Base-by-base conservation (phyloP, 2,888 invertebrate species). In the Lysandra bellargus region DNA sequence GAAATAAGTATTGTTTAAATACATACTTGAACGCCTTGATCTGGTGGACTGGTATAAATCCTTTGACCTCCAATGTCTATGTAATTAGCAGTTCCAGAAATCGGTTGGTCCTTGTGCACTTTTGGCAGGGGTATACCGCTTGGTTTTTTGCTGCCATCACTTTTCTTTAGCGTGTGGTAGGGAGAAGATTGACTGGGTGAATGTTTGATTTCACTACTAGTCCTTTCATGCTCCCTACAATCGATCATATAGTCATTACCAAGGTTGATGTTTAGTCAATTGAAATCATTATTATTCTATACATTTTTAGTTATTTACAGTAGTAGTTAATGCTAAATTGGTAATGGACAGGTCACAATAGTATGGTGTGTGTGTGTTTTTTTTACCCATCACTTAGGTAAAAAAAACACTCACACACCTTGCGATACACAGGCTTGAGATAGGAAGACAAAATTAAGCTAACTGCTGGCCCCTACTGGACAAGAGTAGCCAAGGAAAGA, bases 61-160 rank as follows among this genome's bases (percentile, higher is more conserved):
- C 94, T 91, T 85, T 94, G 95, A 1, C 94, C 94, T 5, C 94
- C 94, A 79, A 94, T 92, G 82, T 95, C 94, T 14, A 95, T 94
- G 80, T 94, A 95, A 83, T 94, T 93, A 1, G 93, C 92, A 2
- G 91, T 88, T 0, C 91, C 88, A 1, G 88, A 93, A 72, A 91
- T 87, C 1, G 88, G 85, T 82, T 93, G 93, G 82, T 94, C 94
- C 81, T 93, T 95, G 80, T 93, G 94, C 61, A 89, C 82, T 81
- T 93, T 93, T 0, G 95, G 94, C 79, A 95, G 83, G 0, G 95
- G 95, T 80, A 95, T 95, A 2, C 94, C 95, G 81, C 94, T 95
- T 1, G 92, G 92, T 81, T 94, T 95, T 86, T 94, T 94, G 23
- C 86, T 86, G 1, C 84, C 86, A 81, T 93, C 92, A 6, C 81